Evolutionary conservation across 2,888 invertebrate genomes (phyloP), one percentile per base, ranked within the genome.

Genomic region (Andrena haemorrhoa): DNA sequence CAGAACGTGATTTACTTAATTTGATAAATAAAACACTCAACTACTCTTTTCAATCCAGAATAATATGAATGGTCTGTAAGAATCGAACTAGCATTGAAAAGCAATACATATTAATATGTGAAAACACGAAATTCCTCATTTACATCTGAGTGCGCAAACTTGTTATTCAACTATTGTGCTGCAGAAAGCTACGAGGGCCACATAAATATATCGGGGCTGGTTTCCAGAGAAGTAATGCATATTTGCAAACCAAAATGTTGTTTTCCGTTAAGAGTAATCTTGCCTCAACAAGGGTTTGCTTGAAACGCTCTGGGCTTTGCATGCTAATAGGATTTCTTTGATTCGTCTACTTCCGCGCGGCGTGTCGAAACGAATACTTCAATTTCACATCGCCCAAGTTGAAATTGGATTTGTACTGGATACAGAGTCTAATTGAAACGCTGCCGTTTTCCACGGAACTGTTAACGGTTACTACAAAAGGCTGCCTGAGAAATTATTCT

Each of bases 241-340:
- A 60, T 60, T 33, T 60, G 60, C 60, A 60, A 60, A 31, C n/a
- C 31, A 60, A 60, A 60, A 33, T 60, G 60, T 60, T 60, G 31
- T 60, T 31, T 60, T 31, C n/a, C 33, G n/a, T 7, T 16, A 31
- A 7, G 60, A 31, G 31, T 60, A 60, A 60, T 31, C 60, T 60
- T 60, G 31, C 60, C n/a, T n/a, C 60, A 60, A 60, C 60, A 60
- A 31, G 31, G 60, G 29, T 26, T 60, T 60, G 33, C 60, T 60
- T 60, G 60, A 31, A 60, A 60, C 31, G 60, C n/a, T 31, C 31
- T n/a, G 31, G 60, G 60, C 31, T 60, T 60, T 31, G 60, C 60
- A 60, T 60, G 31, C n/a, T 60, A 60, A 60, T 60, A 60, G 31
- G 31, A 60, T 60, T 60, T 60, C 60, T 60, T 60, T 31, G 60